Evolutionary conservation across 2,113 vertebrate genomes (phyloP), one percentile per base, ranked within the genome.

Genomic region (Solea solea): DNA sequence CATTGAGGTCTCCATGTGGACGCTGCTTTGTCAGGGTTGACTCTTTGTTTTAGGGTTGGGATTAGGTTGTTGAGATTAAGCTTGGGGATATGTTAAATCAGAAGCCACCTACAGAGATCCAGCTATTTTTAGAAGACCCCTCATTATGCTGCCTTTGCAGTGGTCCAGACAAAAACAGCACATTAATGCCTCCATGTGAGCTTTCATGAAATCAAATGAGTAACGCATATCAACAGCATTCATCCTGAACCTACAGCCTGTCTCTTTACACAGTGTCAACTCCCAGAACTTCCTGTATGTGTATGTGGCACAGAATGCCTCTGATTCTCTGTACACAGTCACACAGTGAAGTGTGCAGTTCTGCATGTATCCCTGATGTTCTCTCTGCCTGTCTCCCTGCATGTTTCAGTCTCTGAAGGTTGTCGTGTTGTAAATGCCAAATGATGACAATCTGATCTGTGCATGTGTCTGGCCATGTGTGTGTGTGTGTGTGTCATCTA

Each of bases 401-500:
- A 57, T 59, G 53, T 63, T 27, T 64, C 51, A 44, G 58, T 58
- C 54, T 66, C 59, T 78, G 74, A 74, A 78, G 39, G 72, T 72
- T 86, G 76, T 84, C 82, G 84, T 70, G 69, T 34, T 34, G 11
- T 66, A 82, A 82, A 74, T 84, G 78, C 80, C 67, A 80, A 60
- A 55, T 53, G 71, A 76, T 72, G 76, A 79, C 74, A 79, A 70
- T 71, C 25, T 69, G 72, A 74, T 82, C 15, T 48, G 57, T 55
- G 49, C 21, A 46, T 39, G 16, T 21, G 15, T 27, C 27, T 53
- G 68, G 57, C 54, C n/a, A 27, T 21, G 42, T 67, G 11, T 42
- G 27, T 72, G 52, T 4, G 64, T 69, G 68, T 58, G 67, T 67
- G 59, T 51, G 57, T 58, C 55, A 65, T 69, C 8, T 80, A 81